Percentiles rank a stretch among this genome's conserved stretches.
phyloP scores from a whole-genome alignment of 1,140 invertebrate species.

The Harpegnathos saltator region DNA sequence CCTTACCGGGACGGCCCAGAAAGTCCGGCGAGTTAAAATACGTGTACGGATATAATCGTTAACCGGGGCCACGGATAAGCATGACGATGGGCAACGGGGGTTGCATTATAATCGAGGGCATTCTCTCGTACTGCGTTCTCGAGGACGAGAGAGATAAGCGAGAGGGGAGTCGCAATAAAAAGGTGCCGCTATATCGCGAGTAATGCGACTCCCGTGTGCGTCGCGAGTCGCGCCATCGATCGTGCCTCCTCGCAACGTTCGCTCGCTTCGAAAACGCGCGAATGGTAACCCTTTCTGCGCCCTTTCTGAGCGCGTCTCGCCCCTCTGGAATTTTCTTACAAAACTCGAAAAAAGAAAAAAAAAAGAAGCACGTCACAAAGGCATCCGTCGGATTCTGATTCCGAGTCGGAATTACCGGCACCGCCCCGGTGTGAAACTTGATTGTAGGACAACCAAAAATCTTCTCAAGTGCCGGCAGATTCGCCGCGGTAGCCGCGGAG shows the following conservation, averaged over 20 bases:
- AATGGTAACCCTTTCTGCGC: no score
- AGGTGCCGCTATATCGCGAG: slow-evolving; percentile 8
- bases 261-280: not conserved
- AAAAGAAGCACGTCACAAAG: no score
- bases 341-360: no score
- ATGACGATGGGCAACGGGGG: slow-evolving; percentile 8
- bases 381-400: no score
- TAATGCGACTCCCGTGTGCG: slow-evolving; percentile 26
- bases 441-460: no score
- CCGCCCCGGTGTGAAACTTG: no score
- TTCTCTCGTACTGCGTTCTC: slow-evolving; percentile 8
- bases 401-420: no score
- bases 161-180: slow-evolving; percentile 34
- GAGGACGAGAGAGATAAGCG: slow-evolving; percentile 23
- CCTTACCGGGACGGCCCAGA: slow-evolving; percentile 55
- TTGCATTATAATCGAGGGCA: slow-evolving; percentile 58
- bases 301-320: no score
- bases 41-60: slow-evolving; percentile 73
- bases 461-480: no score
- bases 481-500: no score
- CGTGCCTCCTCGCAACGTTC: not conserved
- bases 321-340: no score
- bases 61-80: slow-evolving; percentile 41
- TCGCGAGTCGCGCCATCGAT: slow-evolving; percentile 6
- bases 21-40: slow-evolving; percentile 73